Base-by-base conservation (phyloP, 1,140 invertebrate species). In the Leguminivora glycinivorella region DNA sequence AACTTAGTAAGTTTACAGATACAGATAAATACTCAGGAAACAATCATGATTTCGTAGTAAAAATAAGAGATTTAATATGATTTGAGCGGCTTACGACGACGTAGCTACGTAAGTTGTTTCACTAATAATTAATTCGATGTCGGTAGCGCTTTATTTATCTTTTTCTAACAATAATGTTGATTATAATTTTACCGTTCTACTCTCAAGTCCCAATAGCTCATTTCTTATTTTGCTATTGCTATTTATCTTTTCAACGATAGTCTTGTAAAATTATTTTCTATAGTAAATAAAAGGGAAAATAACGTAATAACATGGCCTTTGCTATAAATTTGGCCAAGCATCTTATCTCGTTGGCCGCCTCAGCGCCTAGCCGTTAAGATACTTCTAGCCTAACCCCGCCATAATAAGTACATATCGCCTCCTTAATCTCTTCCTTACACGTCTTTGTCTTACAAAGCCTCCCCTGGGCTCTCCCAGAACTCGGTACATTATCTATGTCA, bases 401-500 rank as follows among this genome's bases (percentile, higher is more conserved):
- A 77, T 78, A 77, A 80, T 85, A 84, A 81, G 77, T 77, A 79
- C 77, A 77, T 77, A 85, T 82, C 79, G 76, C 72, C 80, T 79
- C 79, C 58, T 63, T 85, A 85, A 88, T 88, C 83, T 83, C 73
- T 75, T 70, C 75, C 78, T 82, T 80, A 82, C 75, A 72, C 74
- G 77, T 79, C 78, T 82, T 85, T 88, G 82, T 85, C 83, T 85
- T 79, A 79, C 74, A 82, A 85, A 85, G 81, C 72, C 74, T 84
- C 82, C 78, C 82, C 67, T 34, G 81, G 76, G 82, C 68, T 67
- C 71, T 82, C 75, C 73, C 72, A 77, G 73, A 76, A 82, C 73
- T 76, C 72, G 82, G 82, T 80, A 85, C 83, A 85, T 89, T 87
- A 87, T 89, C 83, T 85, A 76, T 87, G 82, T 84, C 85, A 87